Evolutionary conservation across 2,113 vertebrate species (phyloP).

Genomic region (Lasiurus borealis): DNA sequence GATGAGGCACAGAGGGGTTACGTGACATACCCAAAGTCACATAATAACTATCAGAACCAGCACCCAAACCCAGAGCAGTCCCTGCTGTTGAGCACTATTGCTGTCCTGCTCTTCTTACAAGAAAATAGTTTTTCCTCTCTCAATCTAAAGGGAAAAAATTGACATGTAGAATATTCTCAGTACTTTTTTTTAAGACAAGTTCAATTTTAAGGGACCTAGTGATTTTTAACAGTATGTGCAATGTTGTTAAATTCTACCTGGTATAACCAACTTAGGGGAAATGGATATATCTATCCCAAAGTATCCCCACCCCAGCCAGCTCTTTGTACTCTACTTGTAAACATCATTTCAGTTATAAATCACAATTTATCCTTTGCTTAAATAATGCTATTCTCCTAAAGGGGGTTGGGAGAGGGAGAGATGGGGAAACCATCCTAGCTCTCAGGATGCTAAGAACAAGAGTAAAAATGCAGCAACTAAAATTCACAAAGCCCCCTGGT

Average conservation of each 20-base stretch:
- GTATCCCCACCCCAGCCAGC: neutral
- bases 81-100: neutral
- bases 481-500: neutral
- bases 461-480: neutral
- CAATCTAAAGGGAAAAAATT: neutral
- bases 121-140: neutral
- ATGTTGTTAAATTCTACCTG: conserved; percentile 14
- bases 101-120: neutral
- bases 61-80: neutral
- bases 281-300: neutral
- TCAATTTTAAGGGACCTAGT: neutral
- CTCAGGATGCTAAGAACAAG: neutral
- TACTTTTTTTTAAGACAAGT: neutral
- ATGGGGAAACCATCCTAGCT: neutral
- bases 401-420: neutral
- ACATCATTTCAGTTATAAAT: neutral
- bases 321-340: too few species aligned
- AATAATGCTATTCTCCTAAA: neutral
- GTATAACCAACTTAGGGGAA: conserved; percentile 16
- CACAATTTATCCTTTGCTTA: conserved; percentile 19
- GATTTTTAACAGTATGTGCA: neutral
- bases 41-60: neutral
- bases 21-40: neutral
- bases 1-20: neutral
- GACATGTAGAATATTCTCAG: neutral